Evolutionary conservation across 2,888 invertebrate genomes (phyloP), one percentile per base, ranked within the genome.

Genomic region (Thalpophila matura): DNA sequence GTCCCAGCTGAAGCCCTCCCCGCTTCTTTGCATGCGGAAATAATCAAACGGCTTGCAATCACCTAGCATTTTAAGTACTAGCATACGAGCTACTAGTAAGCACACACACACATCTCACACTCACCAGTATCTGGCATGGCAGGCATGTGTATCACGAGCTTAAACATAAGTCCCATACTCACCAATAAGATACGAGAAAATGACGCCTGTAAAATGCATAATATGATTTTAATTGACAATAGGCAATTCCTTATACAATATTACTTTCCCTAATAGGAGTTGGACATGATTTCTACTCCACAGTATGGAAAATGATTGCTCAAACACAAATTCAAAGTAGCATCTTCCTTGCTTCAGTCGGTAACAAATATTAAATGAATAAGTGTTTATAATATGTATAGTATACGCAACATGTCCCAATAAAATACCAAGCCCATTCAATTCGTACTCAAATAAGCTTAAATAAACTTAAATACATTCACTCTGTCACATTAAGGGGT

Each of bases 401-500:
- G 66, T 59, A 67, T 67, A 62, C 27, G 40, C 31, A 64, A 66
- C 14, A 53, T 40, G 1, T 2, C 7, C 38, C 43, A 62, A 72
- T 72, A 62, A 73, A 72, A 72, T 55, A 53, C 38, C 22, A 3
- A 29, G 7, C 29, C 66, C 69, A 62, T 75, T 73, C 65, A 77
- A 71, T 72, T 72, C 73, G 46, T 58, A 37, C 56, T 29, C 45
- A 65, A 73, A 71, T 66, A 67, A 77, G 57, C 33, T 53, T 9
- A 73, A 68, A 71, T 68, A 73, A 74, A 80, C 75, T 77, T 82
- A 84, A 83, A 88, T 86, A 89, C 85, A 90, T 92, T 90, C 89
- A 78, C 62, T 50, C 89, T 92, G 93, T 92, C 92, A 93, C 90
- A 93, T 93, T 92, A 92, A 79, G 83, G 83, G 76, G 67, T 82